Evolutionary conservation across 2,888 invertebrate genomes (phyloP).

Genomic region (Synergus laeviventris): DNA sequence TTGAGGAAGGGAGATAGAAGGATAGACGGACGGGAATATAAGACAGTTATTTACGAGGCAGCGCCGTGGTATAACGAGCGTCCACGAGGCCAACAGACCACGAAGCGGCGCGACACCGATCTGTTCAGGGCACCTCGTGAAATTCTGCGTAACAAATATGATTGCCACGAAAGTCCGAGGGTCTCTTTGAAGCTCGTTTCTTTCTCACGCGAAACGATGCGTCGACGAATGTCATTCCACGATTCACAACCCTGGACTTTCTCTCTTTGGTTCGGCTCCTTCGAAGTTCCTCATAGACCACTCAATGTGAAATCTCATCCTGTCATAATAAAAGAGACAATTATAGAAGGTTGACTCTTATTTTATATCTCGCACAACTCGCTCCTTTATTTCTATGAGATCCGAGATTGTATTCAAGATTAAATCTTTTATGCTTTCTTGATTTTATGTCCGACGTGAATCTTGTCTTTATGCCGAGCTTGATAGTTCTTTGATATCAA

Average conservation of each 20-base stretch:
- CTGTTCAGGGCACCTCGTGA: slow-evolving; percentile 67
- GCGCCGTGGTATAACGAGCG: slow-evolving; percentile 69
- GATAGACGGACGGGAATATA: slow-evolving; percentile 50
- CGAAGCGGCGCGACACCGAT: slow-evolving; percentile 68
- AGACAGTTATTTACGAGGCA: slow-evolving; percentile 73
- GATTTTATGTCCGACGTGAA: slow-evolving; percentile 40
- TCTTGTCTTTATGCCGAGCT: slow-evolving; percentile 24
- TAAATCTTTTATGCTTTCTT: slow-evolving; percentile 39
- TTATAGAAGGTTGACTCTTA: slow-evolving; percentile 31
- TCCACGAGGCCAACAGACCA: slow-evolving; percentile 66
- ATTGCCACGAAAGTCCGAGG: slow-evolving; percentile 52
- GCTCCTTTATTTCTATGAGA: slow-evolving; percentile 39
- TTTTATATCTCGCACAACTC: slow-evolving; percentile 30
- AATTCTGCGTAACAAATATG: slow-evolving; percentile 68
- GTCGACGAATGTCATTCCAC: slow-evolving; percentile 32
- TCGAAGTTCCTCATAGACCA: slow-evolving; percentile 34
- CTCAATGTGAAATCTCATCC: slow-evolving; percentile 28
- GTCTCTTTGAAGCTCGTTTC: slow-evolving; percentile 53
- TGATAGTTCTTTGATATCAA: slow-evolving; percentile 37
- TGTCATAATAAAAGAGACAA: slow-evolving; percentile 25
- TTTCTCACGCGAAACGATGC: slow-evolving; percentile 52
- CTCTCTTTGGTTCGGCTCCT: not conserved
- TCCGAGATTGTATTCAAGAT: slow-evolving; percentile 39
- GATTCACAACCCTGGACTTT: slow-evolving; percentile 25
- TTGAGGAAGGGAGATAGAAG: slow-evolving; percentile 43